Percentiles rank a stretch among this genome's conserved stretches.
These are phyloP conservation scores for Seriola quinqueradiata DNA, from an alignment of 2,113 vertebrate genomes.

Conservation along the genomic window DNA sequence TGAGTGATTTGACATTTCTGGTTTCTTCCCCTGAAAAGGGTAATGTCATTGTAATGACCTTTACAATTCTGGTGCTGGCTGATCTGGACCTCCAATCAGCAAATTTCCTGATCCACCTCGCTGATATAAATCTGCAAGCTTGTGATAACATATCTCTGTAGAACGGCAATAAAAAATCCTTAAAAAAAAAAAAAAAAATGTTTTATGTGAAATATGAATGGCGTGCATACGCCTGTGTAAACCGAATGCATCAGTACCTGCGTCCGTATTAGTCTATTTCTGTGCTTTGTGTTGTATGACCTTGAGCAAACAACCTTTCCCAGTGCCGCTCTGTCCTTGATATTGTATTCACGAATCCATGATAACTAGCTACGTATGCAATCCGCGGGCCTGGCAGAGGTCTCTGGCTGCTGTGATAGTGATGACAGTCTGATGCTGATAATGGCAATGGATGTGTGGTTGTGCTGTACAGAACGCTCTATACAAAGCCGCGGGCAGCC, in stretches of 20 bases:
- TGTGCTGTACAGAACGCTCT: conserved; percentile 40
- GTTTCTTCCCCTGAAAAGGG: conserved; percentile 70
- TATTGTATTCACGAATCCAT: conserved; percentile 34
- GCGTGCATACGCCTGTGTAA: not conserved
- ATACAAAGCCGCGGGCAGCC: conserved; percentile 45
- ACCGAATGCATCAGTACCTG: conserved; percentile 33
- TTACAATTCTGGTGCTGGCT: conserved; percentile 66
- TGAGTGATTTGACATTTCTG: conserved; percentile 72
- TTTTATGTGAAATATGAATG: not conserved
- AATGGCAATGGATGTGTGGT: conserved; percentile 53
- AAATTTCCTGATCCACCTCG: conserved; percentile 51
- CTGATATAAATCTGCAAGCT: conserved; percentile 44
- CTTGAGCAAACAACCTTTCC: conserved; percentile 77
- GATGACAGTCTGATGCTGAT: conserved; percentile 72
- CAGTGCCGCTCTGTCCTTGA: conserved; percentile 42
- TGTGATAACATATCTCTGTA: conserved; percentile 35
- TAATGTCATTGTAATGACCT: conserved; percentile 86
- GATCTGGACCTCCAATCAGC: conserved; percentile 52
- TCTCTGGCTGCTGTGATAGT: conserved; percentile 53
- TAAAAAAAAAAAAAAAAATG: not conserved
- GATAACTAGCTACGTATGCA: conserved; percentile 28
- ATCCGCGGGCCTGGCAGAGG: conserved; percentile 49
- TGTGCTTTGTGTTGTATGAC: conserved; percentile 73
- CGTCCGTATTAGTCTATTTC: conserved; percentile 35
- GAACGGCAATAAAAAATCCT: conserved; percentile 7